These are phyloP conservation scores for Chorisops tibialis DNA, from an alignment of 2,888 invertebrate genomes.

Conservation along the genomic window DNA sequence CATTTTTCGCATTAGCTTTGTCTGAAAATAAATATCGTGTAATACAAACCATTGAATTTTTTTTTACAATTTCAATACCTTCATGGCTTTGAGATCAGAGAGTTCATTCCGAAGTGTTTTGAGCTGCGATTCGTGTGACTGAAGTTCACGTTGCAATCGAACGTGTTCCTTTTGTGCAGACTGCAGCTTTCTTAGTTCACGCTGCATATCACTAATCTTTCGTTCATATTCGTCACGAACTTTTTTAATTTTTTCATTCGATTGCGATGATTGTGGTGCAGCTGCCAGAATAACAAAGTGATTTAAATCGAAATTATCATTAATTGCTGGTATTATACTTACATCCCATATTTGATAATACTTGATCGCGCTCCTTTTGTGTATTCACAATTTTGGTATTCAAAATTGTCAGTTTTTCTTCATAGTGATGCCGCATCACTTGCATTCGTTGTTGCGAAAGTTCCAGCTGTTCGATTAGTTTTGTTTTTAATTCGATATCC, in stretches of 20 bases:
- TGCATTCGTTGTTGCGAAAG: constrained; percentile 81
- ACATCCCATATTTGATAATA: constrained; percentile 59
- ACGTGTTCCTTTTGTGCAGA: constrained; percentile 86
- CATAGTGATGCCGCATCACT: constrained; percentile 85
- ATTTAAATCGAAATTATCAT: neutral
- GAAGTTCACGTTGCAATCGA: constrained; percentile 70
- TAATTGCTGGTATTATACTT: neutral
- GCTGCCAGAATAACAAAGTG: constrained; percentile 7
- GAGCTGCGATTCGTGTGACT: constrained; percentile 73
- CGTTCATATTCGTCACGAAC: constrained; percentile 87
- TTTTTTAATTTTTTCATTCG: constrained; percentile 67
- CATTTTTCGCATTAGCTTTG: constrained; percentile 87
- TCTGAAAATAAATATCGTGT: constrained; percentile 49
- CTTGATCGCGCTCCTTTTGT: constrained; percentile 86
- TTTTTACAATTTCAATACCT: constrained; percentile 55
- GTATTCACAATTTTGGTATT: constrained; percentile 83
- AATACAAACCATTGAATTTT: constrained; percentile 5
- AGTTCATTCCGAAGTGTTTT: constrained; percentile 70
- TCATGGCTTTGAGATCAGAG: constrained; percentile 76
- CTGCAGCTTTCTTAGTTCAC: constrained; percentile 79
- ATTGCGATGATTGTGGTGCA: constrained; percentile 24
- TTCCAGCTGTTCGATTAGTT: constrained; percentile 91
- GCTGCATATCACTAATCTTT: constrained; percentile 77
- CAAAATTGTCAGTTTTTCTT: constrained; percentile 81
- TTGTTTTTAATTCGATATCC: constrained; percentile 92